Evolutionary conservation across 1,140 invertebrate species (phyloP).

Genomic region (Lepidurus couesii): DNA sequence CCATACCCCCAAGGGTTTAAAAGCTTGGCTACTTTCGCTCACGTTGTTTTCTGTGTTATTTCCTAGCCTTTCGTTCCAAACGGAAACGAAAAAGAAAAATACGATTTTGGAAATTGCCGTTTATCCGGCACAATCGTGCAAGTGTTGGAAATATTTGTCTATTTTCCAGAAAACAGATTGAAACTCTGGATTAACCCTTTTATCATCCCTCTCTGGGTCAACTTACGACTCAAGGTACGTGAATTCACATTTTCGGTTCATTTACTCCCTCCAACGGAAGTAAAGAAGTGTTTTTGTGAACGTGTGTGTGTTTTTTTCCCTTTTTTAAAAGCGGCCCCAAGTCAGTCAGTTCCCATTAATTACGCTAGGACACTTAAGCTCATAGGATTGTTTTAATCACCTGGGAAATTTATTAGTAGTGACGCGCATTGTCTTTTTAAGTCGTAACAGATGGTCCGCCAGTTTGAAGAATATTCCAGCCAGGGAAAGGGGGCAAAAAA

Average conservation of each 20-base stretch:
- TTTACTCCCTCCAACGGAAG: neutral
- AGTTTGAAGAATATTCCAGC: neutral
- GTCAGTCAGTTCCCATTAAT: neutral
- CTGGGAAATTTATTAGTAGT: neutral
- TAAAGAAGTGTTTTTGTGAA: neutral
- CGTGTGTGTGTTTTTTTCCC: neutral
- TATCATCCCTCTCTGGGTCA: conserved; percentile 1
- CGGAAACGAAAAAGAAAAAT: neutral
- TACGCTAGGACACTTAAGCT: conserved; percentile 10
- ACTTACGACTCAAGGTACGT: neutral
- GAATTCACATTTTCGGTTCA: neutral
- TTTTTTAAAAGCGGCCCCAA: neutral
- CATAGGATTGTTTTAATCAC: conserved; percentile 16
- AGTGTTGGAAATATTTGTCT: neutral
- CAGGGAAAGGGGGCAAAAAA: neutral
- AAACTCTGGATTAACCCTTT: conserved; percentile 6
- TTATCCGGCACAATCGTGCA: neutral
- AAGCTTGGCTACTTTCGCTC: neutral
- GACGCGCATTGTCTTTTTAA: conserved; percentile 8
- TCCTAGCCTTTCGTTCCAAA: neutral
- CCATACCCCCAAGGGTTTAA: neutral
- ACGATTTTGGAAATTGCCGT: neutral
- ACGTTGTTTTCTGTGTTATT: neutral
- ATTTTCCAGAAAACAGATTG: neutral
- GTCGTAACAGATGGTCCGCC: neutral